Evolutionary conservation across 1,140 invertebrate genomes (phyloP), one percentile per base, ranked within the genome.

Genomic region (Asbolus verrucosus): DNA sequence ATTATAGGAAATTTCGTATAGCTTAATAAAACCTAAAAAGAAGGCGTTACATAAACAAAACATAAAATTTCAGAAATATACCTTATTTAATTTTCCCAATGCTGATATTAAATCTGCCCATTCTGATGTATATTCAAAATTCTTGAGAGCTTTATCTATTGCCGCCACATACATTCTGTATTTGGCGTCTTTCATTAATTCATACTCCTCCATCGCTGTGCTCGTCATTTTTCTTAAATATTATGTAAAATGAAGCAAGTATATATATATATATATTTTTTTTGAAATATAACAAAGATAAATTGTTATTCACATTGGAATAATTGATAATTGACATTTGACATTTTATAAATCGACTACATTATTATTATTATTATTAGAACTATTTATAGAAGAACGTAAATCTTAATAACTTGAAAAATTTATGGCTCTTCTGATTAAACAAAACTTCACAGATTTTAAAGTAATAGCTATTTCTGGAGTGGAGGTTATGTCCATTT

Each of bases 81-180:
- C 95, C 87, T 97, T 97, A 79, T 95, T 95, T 11, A 98, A 85
- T 86, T 97, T 98, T 70, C 91, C 93, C 39, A 98, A 82, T 14
- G 95, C 94, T 60, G 94, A 92, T 75, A 98, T 97, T 16, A 98
- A 84, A 85, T 98, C 96, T 69, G 95, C 93, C 95, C 96, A 98
- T 88, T 97, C 96, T 77, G 92, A 94, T 14, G 94, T 95, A 76
- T 92, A 94, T 78, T 97, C 96, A 85, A 98, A 98, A 82, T 89
- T 93, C 78, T 94, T 95, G 16, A 98, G 82, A 30, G 93, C 93
- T 82, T 95, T 97, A 77, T 98, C 96, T 33, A 97, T 89, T 33
- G 89, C 87, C 39, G 88, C 86, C 36, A 92, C 91, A 83, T 94
- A 90, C 83, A 89, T 86, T 75, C 89, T 85, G 81, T 92, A 94